These are phyloP conservation scores for Eurytemora carolleeae DNA, from an alignment of 1,140 invertebrate genomes.

Conservation along the genomic window DNA sequence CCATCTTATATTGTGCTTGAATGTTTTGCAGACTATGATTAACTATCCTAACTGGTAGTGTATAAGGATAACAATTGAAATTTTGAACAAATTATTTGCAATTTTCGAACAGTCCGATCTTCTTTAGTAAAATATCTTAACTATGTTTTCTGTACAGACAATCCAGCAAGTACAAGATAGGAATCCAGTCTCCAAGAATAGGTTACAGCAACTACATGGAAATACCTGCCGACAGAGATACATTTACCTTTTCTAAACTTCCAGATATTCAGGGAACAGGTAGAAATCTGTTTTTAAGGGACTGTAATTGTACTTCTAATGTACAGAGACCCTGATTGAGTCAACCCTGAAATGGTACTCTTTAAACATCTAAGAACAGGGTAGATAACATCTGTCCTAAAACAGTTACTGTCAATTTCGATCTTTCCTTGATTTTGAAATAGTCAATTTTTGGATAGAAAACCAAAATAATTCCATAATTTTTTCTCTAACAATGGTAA, in stretches of 20 bases:
- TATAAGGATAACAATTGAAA: not conserved
- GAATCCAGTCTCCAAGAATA: not conserved
- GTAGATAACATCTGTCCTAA: no score
- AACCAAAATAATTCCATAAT: no score
- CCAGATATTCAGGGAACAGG: not conserved
- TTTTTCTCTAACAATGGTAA: no score
- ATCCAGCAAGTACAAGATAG: not conserved
- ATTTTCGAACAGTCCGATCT: not conserved
- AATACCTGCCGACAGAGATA: not conserved
- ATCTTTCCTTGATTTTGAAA: no score
- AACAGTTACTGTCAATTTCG: no score
- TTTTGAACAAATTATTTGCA: not conserved
- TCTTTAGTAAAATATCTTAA: not conserved
- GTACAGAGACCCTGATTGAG: no score
- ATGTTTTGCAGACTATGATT: no score
- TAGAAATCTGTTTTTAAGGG: no score
- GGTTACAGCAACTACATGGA: not conserved
- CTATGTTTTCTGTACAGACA: not conserved
- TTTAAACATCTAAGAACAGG: no score
- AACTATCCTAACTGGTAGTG: not conserved
- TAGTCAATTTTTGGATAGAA: no score
- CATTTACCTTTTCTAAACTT: constrained; percentile 1
- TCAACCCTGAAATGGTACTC: no score
- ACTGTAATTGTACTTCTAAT: no score
- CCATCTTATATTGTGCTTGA: constrained; percentile 4